Percentiles rank a stretch among this genome's conserved stretches.
phyloP scores from a whole-genome alignment of 2,888 invertebrate species.

The Mechanitis mazaeus region DNA sequence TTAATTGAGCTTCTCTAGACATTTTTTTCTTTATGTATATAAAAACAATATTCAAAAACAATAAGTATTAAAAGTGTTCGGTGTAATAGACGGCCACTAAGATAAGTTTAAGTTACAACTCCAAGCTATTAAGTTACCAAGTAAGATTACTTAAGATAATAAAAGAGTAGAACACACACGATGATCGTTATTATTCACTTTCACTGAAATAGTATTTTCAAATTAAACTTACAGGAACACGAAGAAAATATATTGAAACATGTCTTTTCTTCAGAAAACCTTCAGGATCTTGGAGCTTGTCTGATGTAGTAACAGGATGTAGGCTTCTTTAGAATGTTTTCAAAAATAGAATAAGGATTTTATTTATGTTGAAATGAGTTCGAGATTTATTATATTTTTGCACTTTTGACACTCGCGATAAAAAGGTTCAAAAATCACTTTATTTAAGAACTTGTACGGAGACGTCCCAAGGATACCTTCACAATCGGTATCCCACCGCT shows the following conservation, averaged over 20 bases:
- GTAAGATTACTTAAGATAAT: too few species aligned
- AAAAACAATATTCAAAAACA: too few species aligned
- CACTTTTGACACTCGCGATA: conserved; percentile 8
- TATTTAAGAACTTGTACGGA: conserved; percentile 7
- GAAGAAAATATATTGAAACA: conserved; percentile 4
- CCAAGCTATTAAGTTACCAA: too few species aligned
- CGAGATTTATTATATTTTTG: neutral
- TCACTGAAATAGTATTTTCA: conserved; percentile 8
- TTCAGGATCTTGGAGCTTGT: neutral
- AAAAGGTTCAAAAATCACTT: neutral
- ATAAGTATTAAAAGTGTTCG: too few species aligned
- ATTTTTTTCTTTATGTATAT: too few species aligned
- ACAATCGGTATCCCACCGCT: conserved; percentile 14
- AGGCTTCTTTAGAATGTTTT: neutral
- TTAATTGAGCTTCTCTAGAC: too few species aligned
- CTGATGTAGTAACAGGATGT: too few species aligned
- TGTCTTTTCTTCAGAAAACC: neutral
- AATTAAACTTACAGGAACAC: conserved; percentile 9
- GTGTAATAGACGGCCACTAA: too few species aligned
- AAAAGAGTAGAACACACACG: too few species aligned
- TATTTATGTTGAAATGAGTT: conserved; percentile 1
- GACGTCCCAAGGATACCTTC: conserved; percentile 14
- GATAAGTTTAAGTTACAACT: too few species aligned
- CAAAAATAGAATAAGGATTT: neutral
- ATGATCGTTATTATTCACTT: neutral